Evolutionary conservation across 1,140 invertebrate species (phyloP), one percentile per base, ranked within the genome.

Genomic region (Cotesia glomerata): DNA sequence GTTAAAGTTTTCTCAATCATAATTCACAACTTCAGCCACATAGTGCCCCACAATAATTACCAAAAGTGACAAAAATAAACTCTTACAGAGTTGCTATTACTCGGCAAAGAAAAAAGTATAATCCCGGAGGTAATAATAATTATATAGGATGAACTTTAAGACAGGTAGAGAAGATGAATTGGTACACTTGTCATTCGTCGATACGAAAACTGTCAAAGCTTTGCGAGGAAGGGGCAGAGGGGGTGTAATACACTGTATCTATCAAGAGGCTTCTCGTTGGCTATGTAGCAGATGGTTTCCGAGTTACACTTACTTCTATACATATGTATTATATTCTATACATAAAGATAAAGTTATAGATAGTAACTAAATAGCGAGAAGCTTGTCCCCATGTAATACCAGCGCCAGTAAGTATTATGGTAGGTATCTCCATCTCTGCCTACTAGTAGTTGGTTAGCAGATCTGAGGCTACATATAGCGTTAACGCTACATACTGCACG

Each of bases 91-190:
- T 26, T 2, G 1, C 26, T 26, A 26, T 3, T 45, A 45, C 11
- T 5, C 39, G 39, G 2, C 2, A 9, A 9, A 9, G 8, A 45
- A 45, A 45, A 45, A 45, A 45, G 11, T 45, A 9, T 45, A 45
- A 45, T 45, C 39, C 11, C 39, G 39, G 39, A 35, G 18, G 16
- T 26, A 49, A n/a, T 61, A 72, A 72, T 67, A 18, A 54, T 26
- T 66, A 45, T 66, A 45, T 67, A 72, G 32, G 56, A 67, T 72
- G 14, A 59, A 72, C 52, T 72, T 61, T 67, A 67, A 34, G 71
- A 72, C 71, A 72, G 71, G 71, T 72, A 36, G 39, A 7, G 71
- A 72, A 72, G 71, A 72, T 72, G 64, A 72, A 72, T 72, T 45
- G 71, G 52, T 26, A 58, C 56, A 67, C 71, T 72, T 72, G 64